These are phyloP conservation scores for Pterocles orientalis DNA, from an alignment of 2,113 vertebrate species.

Conservation along the genomic window DNA sequence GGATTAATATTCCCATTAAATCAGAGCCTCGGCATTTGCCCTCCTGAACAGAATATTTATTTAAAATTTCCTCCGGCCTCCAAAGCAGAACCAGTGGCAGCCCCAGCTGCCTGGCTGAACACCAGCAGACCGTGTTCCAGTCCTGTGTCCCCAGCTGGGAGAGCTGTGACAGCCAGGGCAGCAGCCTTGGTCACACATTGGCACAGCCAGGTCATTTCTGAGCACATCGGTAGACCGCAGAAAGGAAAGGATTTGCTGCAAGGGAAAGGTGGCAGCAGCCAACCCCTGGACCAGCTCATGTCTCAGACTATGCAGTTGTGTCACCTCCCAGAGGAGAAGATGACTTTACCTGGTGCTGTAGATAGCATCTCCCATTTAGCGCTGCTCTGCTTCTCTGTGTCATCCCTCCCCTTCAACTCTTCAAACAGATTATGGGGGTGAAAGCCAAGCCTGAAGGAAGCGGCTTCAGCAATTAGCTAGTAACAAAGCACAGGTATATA, in stretches of 20 bases:
- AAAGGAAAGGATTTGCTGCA: not conserved
- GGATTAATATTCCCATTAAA: conserved; percentile 29
- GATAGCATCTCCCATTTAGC: not conserved
- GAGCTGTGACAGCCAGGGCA: not conserved
- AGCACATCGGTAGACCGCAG: rapidly evolving
- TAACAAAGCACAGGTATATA: not conserved
- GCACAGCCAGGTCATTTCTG: rapidly evolving
- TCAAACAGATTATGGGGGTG: not conserved
- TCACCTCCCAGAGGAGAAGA: not conserved
- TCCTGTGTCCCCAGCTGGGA: rapidly evolving
- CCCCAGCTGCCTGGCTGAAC: not conserved
- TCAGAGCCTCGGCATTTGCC: not conserved
- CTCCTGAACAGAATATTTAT: conserved; percentile 4
- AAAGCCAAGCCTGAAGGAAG: not conserved
- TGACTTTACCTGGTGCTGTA: not conserved
- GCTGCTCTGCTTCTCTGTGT: not conserved
- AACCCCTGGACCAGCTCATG: not conserved
- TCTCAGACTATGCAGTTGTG: not conserved
- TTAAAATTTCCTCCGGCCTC: not conserved
- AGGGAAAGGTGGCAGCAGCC: not conserved
- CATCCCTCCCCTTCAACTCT: not conserved
- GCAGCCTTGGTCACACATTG: not conserved
- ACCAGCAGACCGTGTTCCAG: not conserved
- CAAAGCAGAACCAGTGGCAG: not conserved
- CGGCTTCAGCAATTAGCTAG: not conserved